These are phyloP conservation scores for Drosophila dives DNA, from an alignment of 2,888 invertebrate species.

Conservation along the genomic window DNA sequence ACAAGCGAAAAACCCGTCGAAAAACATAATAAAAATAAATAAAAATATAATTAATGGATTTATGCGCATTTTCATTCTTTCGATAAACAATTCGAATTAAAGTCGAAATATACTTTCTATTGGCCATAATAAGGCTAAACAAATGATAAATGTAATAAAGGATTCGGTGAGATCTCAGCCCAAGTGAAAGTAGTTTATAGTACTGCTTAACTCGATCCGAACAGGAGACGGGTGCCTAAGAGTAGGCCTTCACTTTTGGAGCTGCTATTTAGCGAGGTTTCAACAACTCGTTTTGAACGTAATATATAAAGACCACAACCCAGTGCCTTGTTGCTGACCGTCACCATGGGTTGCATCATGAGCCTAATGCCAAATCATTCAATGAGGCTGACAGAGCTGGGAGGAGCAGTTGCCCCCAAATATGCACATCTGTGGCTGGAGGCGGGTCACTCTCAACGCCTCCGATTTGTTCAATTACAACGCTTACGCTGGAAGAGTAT, in stretches of 20 bases:
- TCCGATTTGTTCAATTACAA: constrained; percentile 98
- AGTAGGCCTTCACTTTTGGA: constrained; percentile 3
- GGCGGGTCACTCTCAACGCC: constrained; percentile 96
- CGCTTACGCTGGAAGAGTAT: constrained; percentile 97
- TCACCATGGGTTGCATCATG: constrained; percentile 20
- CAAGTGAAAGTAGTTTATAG: not conserved
- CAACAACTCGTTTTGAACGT: constrained; percentile 35
- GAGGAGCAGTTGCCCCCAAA: constrained; percentile 28
- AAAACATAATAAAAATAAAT: constrained; percentile 46
- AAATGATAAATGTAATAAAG: not conserved
- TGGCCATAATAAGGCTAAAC: not conserved
- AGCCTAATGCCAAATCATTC: constrained; percentile 37
- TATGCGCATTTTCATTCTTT: constrained; percentile 5
- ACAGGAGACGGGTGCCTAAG: not conserved
- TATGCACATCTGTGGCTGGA: constrained; percentile 67
- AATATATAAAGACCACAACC: constrained; percentile 21
- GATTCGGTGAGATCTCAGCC: not conserved
- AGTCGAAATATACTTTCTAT: not conserved
- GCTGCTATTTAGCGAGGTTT: constrained; percentile 21
- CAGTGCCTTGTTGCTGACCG: not conserved
- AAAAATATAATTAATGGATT: constrained; percentile 30
- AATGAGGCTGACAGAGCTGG: constrained; percentile 4
- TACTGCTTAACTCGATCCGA: not conserved
- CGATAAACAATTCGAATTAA: not conserved
- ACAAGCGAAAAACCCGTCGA: constrained; percentile 46